Conservation (phyloP, 2,888 invertebrate genomes). For the Caenorhabditis panamensis region DNA sequence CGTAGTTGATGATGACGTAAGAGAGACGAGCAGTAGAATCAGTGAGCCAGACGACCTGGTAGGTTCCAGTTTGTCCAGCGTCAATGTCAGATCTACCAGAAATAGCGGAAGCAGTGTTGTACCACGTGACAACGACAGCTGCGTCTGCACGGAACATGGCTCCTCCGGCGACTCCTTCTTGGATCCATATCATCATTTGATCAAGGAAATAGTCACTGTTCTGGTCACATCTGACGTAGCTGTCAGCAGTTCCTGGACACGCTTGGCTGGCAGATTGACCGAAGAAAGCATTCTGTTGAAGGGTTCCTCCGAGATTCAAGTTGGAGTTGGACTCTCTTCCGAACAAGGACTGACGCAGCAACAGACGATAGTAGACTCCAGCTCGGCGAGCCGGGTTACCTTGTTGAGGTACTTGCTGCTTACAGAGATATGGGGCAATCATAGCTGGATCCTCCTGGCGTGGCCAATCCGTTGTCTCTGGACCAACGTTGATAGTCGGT, state of each 20-base stretch:
- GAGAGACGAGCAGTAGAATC: slow-evolving; percentile 95
- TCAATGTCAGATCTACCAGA: slow-evolving; percentile 80
- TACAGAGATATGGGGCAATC: slow-evolving; percentile 81
- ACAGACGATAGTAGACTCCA: slow-evolving; percentile 79
- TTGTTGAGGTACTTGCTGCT: slow-evolving; percentile 78
- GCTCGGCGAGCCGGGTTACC: slow-evolving; percentile 76
- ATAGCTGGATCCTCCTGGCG: slow-evolving; percentile 80
- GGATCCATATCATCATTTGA: slow-evolving; percentile 78
- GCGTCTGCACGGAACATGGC: slow-evolving; percentile 93
- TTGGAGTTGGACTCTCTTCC: slow-evolving; percentile 75
- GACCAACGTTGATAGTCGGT: slow-evolving; percentile 80
- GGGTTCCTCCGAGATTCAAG: slow-evolving; percentile 72
- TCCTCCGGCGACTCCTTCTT: slow-evolving; percentile 90
- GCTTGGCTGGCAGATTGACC: slow-evolving; percentile 72
- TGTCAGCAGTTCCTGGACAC: slow-evolving; percentile 78
- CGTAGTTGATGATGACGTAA: slow-evolving; percentile 95
- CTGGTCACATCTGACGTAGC: slow-evolving; percentile 77
- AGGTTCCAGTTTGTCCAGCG: slow-evolving; percentile 89
- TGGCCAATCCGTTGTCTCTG: slow-evolving; percentile 79
- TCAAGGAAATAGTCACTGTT: slow-evolving; percentile 79
- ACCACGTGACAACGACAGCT: slow-evolving; percentile 93
- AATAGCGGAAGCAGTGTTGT: slow-evolving; percentile 87
- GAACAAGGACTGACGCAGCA: slow-evolving; percentile 79
- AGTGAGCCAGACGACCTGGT: slow-evolving; percentile 87
- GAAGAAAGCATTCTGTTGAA: slow-evolving; percentile 74